Conservation (phyloP, 1,140 invertebrate genomes). For the Araneus ventricosus region DNA sequence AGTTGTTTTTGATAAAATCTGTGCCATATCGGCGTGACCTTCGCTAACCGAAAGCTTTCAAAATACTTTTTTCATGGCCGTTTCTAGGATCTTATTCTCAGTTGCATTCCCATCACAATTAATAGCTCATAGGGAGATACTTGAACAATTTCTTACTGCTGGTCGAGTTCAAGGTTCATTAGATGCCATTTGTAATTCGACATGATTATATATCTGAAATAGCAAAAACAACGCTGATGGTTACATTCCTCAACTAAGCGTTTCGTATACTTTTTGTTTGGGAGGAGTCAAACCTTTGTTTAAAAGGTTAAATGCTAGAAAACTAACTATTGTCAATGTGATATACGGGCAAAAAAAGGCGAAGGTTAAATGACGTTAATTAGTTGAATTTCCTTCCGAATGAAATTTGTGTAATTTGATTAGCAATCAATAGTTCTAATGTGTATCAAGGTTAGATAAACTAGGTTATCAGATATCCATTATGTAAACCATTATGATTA, state of each 20-base stretch:
- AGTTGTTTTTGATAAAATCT: not conserved
- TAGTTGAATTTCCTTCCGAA: not conserved
- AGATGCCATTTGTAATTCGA: not conserved
- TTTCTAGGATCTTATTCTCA: not conserved
- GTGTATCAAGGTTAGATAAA: slow-evolving; percentile 29
- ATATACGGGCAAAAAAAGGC: slow-evolving; percentile 13
- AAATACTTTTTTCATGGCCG: slow-evolving; percentile 9
- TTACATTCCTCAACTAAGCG: not conserved
- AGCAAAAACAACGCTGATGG: not conserved
- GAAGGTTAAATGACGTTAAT: slow-evolving; percentile 11
- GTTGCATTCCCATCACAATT: not conserved
- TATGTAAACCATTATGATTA: slow-evolving; percentile 31
- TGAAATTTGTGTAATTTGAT: slow-evolving; percentile 10
- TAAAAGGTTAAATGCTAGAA: not conserved
- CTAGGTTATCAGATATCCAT: slow-evolving; percentile 17
- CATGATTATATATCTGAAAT: not conserved
- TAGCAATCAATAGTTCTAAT: slow-evolving; percentile 30
- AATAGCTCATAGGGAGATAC: not conserved
- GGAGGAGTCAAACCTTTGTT: slow-evolving; percentile 27
- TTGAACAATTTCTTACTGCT: not conserved
- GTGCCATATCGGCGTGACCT: not conserved
- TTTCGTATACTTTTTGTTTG: not conserved
- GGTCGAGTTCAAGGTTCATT: slow-evolving; percentile 4
- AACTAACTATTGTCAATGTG: slow-evolving; percentile 45
- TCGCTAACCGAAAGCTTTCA: not conserved